Evolutionary conservation across 2,797 vertebrate genomes (phyloP).

Genomic region (Enteromius unitaeniatus): DNA sequence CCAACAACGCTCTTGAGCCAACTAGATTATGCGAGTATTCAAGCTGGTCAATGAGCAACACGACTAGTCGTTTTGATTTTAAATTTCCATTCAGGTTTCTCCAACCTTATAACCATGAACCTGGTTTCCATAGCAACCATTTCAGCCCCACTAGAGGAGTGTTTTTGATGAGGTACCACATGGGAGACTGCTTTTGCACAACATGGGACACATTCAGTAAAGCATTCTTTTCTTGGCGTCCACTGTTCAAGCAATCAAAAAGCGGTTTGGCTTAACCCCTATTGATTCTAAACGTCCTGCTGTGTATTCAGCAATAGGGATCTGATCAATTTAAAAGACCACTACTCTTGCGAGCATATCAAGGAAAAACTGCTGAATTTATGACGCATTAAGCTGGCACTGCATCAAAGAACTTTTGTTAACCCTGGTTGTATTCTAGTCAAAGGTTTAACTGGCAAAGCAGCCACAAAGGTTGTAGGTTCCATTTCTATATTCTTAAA

Average conservation of each 20-base stretch:
- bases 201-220: conserved; percentile 16
- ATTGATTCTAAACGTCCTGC: conserved; percentile 11
- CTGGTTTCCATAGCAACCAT: conserved; percentile 74
- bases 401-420: not conserved
- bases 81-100: conserved; percentile 35
- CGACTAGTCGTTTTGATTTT: conserved; percentile 33
- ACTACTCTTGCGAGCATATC: not conserved
- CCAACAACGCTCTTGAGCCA: not conserved
- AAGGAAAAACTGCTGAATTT: not conserved
- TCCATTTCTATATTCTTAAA: not conserved
- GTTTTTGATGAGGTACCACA: conserved; percentile 3
- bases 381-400: not conserved
- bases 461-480: not conserved
- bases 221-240: not conserved
- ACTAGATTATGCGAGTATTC: conserved; percentile 3
- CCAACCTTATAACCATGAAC: conserved; percentile 61
- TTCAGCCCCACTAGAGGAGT: conserved; percentile 52
- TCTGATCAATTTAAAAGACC: conserved; percentile 28
- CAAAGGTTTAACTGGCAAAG: not conserved
- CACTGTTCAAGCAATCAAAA: not conserved
- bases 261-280: not conserved
- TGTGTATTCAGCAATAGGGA: conserved; percentile 17
- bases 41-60: conserved; percentile 27
- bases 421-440: not conserved
- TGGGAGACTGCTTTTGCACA: conserved; percentile 25